phyloP scores from a whole-genome alignment of 2,888 invertebrate genomes.

The Scaeva pyrastri region DNA sequence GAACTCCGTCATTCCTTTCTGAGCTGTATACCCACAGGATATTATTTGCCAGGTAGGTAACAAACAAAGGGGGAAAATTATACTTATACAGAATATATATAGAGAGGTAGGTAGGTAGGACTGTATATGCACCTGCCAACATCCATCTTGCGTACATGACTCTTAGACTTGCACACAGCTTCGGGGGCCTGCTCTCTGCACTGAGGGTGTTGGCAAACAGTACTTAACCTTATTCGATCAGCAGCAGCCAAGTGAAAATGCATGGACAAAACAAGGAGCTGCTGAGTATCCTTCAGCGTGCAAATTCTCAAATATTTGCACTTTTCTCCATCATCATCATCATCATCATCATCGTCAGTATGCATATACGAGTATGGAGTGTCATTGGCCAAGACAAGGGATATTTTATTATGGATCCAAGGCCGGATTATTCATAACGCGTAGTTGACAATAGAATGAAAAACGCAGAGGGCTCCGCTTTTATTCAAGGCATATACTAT shows the following conservation, averaged over 20 bases:
- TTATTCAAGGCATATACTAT: too few relatives aligned
- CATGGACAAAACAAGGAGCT: slow-evolving; percentile 65
- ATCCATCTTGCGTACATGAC: slow-evolving; percentile 50
- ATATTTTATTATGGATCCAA: background rate
- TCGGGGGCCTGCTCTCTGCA: slow-evolving; percentile 42
- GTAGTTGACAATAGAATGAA: background rate
- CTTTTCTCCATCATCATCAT: slow-evolving; percentile 49
- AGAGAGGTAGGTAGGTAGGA: too few relatives aligned
- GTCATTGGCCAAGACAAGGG: slow-evolving; percentile 50
- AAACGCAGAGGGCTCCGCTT: background rate
- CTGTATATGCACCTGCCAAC: too few relatives aligned
- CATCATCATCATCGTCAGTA: slow-evolving; percentile 10
- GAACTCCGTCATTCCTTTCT: slow-evolving; percentile 5
- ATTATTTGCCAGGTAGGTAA: slow-evolving; percentile 66
- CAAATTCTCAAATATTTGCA: slow-evolving; percentile 75
- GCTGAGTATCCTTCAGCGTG: slow-evolving; percentile 64
- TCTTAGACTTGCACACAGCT: slow-evolving; percentile 58
- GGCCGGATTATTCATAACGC: slow-evolving; percentile 11
- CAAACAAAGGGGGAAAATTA: slow-evolving; percentile 8
- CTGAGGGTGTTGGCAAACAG: slow-evolving; percentile 67
- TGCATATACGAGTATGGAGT: background rate
- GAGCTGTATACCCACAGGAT: slow-evolving; percentile 40
- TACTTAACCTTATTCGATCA: slow-evolving; percentile 73
- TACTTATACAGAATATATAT: background rate
- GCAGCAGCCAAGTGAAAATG: slow-evolving; percentile 45